Conservation (phyloP, 1,140 invertebrate species). For the Ladona fulva region DNA sequence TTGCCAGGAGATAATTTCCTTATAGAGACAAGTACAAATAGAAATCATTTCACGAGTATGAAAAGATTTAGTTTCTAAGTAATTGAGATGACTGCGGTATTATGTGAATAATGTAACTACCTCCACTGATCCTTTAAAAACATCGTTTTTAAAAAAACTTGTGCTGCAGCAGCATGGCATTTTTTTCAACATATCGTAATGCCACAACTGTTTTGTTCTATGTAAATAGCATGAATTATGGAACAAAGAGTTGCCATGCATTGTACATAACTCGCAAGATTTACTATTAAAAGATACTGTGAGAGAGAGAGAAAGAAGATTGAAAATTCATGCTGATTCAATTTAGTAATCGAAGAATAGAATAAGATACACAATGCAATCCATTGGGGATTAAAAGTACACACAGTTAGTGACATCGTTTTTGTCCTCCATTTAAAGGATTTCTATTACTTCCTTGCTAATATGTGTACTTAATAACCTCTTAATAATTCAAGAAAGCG, state of each 20-base stretch:
- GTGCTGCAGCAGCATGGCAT: not conserved
- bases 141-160: not conserved
- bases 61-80: slow-evolving; percentile 16
- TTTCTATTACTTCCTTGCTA: no score
- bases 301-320: not conserved
- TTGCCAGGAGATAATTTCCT: not conserved
- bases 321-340: not conserved
- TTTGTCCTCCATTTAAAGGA: no score
- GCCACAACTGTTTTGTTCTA: not conserved
- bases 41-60: slow-evolving; percentile 21
- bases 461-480: no score
- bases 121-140: not conserved
- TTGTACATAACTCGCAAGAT: not conserved
- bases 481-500: no score
- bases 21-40: slow-evolving; percentile 18
- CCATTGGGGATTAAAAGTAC: no score
- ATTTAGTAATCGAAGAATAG: not conserved
- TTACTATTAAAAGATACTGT: not conserved
- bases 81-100: slow-evolving; percentile 13
- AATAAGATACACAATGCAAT: no score
- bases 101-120: slow-evolving; percentile 14
- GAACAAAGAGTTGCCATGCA: not conserved
- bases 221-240: not conserved
- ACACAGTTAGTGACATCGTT: no score
- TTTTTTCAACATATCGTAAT: slow-evolving; percentile 10